Base-by-base conservation (phyloP, 2,113 vertebrate genomes). In the Mola mola region DNA sequence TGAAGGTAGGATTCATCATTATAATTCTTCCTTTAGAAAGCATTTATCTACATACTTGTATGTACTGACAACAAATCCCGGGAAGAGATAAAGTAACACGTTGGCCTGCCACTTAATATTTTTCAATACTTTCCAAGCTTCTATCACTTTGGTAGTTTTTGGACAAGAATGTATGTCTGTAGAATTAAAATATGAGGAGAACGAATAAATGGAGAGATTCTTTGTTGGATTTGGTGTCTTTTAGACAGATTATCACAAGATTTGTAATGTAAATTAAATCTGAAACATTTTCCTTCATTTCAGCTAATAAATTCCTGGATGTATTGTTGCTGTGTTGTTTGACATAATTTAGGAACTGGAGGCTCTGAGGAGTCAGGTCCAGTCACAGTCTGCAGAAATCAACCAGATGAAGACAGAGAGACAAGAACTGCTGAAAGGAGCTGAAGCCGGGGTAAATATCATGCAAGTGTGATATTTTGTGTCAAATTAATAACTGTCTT, bases 321-420 rank as follows among this genome's bases (percentile, higher is more conserved):
- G 12, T 9, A 12, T 40, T 31, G 8, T 33, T 6, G 7, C 21
- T 12, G 26, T 50, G 8, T 26, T 36, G 47, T 16, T n/a, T 48
- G 26, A 16, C 16, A 20, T 63, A 20, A 43, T 70, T 15, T 52
- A 98, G 96, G 95, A 98, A 47, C 50, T 96, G 24, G 93, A 95
- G 71, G 40, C 71, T 26, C 88, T 98, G 71, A 93, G 88, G 83
- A 89, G 74, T 72, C 94, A 94, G 75, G 73, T 95, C 57, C 89
- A 94, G 16, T 84, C 91, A 4, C 94, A 96, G 79, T 85, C 87
- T 15, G 21, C 71, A 22, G 95, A 97, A 75, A 94, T 98, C 48
- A 74, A 79, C 11, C 91, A 91, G 53, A 91, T 98, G 50, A 93
- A 95, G 79, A 50, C 79, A 0, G 95, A 97, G 78, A 94, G 91